Evolutionary conservation across 2,888 invertebrate species (phyloP), one percentile per base, ranked within the genome.

Genomic region (Trachelus stipa): DNA sequence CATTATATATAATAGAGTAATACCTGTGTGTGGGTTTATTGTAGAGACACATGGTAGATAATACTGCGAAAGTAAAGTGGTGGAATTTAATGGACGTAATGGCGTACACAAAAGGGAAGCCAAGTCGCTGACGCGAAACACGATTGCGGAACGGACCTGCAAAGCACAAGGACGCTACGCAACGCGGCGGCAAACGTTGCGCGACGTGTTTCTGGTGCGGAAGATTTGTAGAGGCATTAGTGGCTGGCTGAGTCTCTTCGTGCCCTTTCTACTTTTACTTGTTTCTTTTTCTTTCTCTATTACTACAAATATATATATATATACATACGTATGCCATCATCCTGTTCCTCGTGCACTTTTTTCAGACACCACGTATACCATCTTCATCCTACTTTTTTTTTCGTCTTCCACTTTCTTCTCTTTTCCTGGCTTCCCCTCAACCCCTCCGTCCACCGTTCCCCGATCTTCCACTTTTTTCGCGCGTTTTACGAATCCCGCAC

Each of bases 181-280:
- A 71, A 71, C 33, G 31, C 71, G 71, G 71, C 30, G 71, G 33
- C 69, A 69, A 69, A 69, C 69, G 6, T 30, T 69, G 69, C 74
- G 74, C 73, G 71, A 68, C 69, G 34, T 77, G 69, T 69, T 77
- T 75, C 69, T 74, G 75, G 73, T 35, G 40, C 75, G 73, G 69
- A 76, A 81, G 81, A 81, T 81, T 81, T 81, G 81, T 81, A 76
- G 81, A 79, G 76, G 80, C 81, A 81, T 81, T 81, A 81, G 80
- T 77, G 79, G 81, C 76, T 77, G 79, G 80, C 78, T 73, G 74
- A 15, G 12, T 31, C 23, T 71, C 71, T 71, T 34, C 71, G 71
- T 31, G 71, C 71, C 56, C 56, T 56, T 23, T 56, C 56, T 23
- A 56, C 56, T 56, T 56, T 23, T 56, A 56, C 56, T 56, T 23